These are phyloP conservation scores for Catocala sponsa DNA, from an alignment of 2,888 invertebrate genomes.

Conservation along the genomic window DNA sequence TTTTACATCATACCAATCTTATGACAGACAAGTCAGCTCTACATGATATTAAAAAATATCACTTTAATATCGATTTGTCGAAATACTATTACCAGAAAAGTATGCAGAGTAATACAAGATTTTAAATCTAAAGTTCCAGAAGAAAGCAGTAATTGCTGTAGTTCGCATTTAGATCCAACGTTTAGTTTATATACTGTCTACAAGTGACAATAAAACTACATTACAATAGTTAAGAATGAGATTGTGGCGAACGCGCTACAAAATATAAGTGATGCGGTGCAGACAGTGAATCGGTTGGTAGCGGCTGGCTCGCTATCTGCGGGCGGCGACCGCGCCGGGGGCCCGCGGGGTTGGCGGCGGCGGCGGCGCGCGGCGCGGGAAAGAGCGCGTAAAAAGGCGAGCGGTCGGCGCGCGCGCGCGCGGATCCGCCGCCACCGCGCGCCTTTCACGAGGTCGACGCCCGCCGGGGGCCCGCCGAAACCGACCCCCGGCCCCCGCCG, in stretches of 20 bases:
- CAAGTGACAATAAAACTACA: background rate
- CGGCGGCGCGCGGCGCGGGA: conserved; percentile 78
- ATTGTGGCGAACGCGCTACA: background rate
- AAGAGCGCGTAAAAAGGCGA: conserved; percentile 86
- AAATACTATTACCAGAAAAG: too few species aligned
- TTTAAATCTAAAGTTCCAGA: too few species aligned
- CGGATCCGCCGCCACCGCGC: conserved; percentile 75
- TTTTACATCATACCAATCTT: background rate
- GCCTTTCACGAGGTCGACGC: conserved; percentile 86
- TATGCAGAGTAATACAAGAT: too few species aligned
- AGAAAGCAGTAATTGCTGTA: too few species aligned
- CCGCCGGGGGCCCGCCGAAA: conserved; percentile 80
- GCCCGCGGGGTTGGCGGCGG: conserved; percentile 84
- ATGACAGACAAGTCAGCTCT: background rate
- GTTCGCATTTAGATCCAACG: too few species aligned
- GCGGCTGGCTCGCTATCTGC: conserved; percentile 84
- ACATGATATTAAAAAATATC: too few species aligned
- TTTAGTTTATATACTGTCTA: too few species aligned
- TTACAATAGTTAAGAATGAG: background rate
- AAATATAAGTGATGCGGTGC: conserved; percentile 65
- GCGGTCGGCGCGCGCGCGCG: conserved; percentile 79
- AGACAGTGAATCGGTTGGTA: conserved; percentile 81
- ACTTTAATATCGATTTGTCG: too few species aligned
- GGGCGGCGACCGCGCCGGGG: conserved; percentile 86
- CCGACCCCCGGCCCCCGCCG: conserved; percentile 67